These are phyloP conservation scores for Micrasema longulum DNA, from an alignment of 1,140 invertebrate species.

Conservation along the genomic window DNA sequence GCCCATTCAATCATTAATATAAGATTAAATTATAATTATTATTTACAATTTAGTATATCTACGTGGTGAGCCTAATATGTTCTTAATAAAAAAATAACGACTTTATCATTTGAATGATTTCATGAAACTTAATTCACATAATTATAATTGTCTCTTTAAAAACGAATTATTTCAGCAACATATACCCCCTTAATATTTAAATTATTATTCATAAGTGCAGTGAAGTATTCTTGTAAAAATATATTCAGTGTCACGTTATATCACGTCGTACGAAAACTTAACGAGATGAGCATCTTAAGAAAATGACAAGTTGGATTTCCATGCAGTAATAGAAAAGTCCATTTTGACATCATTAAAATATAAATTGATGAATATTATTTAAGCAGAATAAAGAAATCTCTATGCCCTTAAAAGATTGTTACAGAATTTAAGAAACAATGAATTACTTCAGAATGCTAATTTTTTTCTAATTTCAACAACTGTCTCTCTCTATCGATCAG, in stretches of 20 bases:
- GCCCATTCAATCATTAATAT: no score
- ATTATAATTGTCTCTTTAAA: neutral
- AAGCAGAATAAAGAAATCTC: no score
- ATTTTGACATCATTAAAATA: neutral
- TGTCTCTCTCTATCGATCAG: no score
- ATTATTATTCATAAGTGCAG: slow-evolving; percentile 32
- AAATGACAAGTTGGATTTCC: slow-evolving; percentile 22
- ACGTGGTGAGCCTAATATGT: no score
- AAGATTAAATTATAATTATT: no score
- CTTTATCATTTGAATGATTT: no score
- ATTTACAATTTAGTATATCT: no score
- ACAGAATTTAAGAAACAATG: no score
- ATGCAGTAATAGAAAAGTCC: slow-evolving; percentile 19
- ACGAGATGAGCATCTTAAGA: slow-evolving; percentile 25
- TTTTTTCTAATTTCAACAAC: no score
- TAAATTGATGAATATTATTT: neutral
- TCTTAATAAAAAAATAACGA: no score
- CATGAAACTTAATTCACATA: neutral
- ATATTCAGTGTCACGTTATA: slow-evolving; percentile 27
- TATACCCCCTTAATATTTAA: neutral
- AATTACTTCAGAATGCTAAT: no score
- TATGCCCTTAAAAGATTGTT: no score
- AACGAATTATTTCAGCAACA: neutral
- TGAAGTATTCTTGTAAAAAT: slow-evolving; percentile 21
- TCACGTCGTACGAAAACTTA: slow-evolving; percentile 8